Evolutionary conservation across 2,888 invertebrate genomes (phyloP), one percentile per base, ranked within the genome.

Genomic region (Chaetogeoica ovagalla): DNA sequence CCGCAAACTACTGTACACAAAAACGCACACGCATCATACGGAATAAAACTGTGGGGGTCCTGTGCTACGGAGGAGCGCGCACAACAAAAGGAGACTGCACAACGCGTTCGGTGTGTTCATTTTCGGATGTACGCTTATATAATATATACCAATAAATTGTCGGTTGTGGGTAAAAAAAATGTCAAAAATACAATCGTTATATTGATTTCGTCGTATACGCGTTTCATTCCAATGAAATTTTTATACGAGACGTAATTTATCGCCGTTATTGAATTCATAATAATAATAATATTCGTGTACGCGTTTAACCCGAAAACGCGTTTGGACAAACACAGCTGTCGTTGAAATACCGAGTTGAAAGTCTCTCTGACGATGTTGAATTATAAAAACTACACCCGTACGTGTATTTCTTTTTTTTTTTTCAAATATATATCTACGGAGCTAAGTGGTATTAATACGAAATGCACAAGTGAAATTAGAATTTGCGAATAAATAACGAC

Each of bases 131-230:
- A 11, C 48, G 30, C 4, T 4, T n/a, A 57, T 70, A 71, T 6
- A 39, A 17, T 23, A 60, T 30, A 63, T 15, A 11, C 21, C 55
- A 63, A 63, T 63, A 74, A 74, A 75, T 66, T 37, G 52, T 63
- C 55, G 55, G 62, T 55, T 66, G 74, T 17, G 74, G 65, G 65
- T 57, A 39, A 23, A 15, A 39, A 52, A 57, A 39, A 55, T 21
- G 73, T 65, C 73, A 74, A 63, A 55, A 21, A 37, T 66, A 75
- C 74, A 75, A 75, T 75, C 65, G 74, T 19, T 57, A 75, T 75
- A 75, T 75, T 75, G 74, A 75, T 75, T 75, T 63, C 30, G 30
- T 63, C 30, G 30, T 19, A 19, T 19, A 19, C 30, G 30, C 30
- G 4, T 48, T 73, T 73, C n/a, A 48, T 48, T 63, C 37, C 63